Evolutionary conservation across 2,888 invertebrate species (phyloP).

Genomic region (Andrena minutula): DNA sequence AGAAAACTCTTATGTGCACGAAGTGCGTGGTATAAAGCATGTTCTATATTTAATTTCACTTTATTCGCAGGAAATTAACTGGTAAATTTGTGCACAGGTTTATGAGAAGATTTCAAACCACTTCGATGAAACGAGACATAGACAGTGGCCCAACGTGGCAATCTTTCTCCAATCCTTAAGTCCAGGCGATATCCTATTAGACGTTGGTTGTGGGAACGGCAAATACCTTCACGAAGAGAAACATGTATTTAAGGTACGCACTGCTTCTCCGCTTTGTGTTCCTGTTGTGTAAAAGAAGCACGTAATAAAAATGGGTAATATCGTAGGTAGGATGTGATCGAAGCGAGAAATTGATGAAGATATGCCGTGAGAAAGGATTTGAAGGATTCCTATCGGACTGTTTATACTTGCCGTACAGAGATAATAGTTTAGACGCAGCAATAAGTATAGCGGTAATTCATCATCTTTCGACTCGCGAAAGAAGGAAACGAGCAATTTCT

Average conservation of each 20-base stretch:
- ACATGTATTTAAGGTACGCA: conserved; percentile 76
- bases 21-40: conserved; percentile 83
- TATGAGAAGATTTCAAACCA: conserved; percentile 98
- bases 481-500: conserved; percentile 90
- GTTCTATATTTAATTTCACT: not conserved
- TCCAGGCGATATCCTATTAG: conserved; percentile 91
- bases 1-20: conserved; percentile 92
- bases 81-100: conserved; percentile 86
- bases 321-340: conserved; percentile 93
- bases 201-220: conserved; percentile 99
- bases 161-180: conserved; percentile 91
- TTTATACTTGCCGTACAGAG: conserved; percentile 90
- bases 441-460: conserved; percentile 99
- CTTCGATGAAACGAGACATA: conserved; percentile 97
- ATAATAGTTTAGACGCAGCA: conserved; percentile 90
- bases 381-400: conserved; percentile 93
- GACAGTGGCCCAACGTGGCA: conserved; percentile 96
- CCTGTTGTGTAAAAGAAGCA: not conserved
- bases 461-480: conserved; percentile 93
- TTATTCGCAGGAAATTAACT: conserved; percentile 8
- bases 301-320: not conserved
- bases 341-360: conserved; percentile 88
- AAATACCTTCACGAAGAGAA: conserved; percentile 90
- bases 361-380: conserved; percentile 88
- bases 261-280: conserved; percentile 3